Evolutionary conservation across 2,113 vertebrate genomes (phyloP).

Genomic region (Acrocephalus kingi): DNA sequence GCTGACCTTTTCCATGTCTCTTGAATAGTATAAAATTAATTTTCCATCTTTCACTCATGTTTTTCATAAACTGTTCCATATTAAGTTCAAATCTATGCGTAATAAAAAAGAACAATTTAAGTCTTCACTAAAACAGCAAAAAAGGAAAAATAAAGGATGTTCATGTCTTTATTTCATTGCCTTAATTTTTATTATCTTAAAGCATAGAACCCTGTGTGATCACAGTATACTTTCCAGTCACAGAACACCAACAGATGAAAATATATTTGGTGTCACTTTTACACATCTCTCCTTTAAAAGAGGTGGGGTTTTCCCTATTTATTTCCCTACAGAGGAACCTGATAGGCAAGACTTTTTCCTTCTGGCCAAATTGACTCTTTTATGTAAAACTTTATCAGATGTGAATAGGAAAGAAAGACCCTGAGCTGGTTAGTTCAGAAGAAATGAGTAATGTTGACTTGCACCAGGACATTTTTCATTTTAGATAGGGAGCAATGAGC

Average conservation of each 20-base stretch:
- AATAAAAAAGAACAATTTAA: neutral
- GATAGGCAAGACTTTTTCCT: neutral
- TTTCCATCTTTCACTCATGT: neutral
- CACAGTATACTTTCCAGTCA: neutral
- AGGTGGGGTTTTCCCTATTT: accelerated
- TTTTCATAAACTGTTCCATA: neutral
- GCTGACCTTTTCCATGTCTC: neutral
- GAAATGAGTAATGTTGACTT: neutral
- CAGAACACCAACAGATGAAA: neutral
- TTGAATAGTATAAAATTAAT: neutral
- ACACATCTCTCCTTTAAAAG: neutral
- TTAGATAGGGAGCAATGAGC: neutral
- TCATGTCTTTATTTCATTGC: neutral
- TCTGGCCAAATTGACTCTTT: neutral
- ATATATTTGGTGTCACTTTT: neutral
- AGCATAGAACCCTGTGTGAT: neutral
- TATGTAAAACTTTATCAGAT: neutral
- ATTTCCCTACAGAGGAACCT: neutral
- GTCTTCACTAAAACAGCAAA: neutral
- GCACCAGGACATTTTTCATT: neutral
- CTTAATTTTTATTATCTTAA: neutral
- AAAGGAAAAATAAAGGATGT: neutral
- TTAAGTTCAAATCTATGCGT: neutral
- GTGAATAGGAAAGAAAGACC: neutral
- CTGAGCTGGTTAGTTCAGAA: neutral